phyloP scores from a whole-genome alignment of 2,888 invertebrate species.

The Platerodrilus igneus region DNA sequence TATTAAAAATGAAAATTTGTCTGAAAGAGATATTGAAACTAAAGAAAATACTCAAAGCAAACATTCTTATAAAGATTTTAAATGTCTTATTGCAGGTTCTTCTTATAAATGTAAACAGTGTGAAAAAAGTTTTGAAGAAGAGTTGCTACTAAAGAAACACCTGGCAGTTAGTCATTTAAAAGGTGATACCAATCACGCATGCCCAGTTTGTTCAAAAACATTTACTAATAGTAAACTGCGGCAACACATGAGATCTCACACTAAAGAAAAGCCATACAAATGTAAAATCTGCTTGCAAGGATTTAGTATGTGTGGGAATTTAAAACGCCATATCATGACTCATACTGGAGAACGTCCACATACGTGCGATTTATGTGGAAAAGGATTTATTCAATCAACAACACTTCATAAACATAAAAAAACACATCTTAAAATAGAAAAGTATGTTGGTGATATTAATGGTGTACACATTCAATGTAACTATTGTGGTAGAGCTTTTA shows the following conservation, averaged over 20 bases:
- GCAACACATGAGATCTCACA: constrained; percentile 41
- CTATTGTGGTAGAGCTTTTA: constrained; percentile 23
- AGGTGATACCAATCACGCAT: constrained; percentile 17
- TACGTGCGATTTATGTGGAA: constrained; percentile 24
- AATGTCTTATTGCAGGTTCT: too few species aligned
- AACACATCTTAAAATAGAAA: constrained; percentile 35
- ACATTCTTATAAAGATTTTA: too few species aligned
- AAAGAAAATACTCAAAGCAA: too few species aligned
- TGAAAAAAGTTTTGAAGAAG: constrained; percentile 31
- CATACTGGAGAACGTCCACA: constrained; percentile 24
- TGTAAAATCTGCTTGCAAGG: constrained; percentile 45
- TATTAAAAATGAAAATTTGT: too few species aligned
- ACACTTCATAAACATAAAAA: constrained; percentile 36
- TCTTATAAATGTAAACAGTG: constrained; percentile 34
- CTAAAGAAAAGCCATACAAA: constrained; percentile 43
- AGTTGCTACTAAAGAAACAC: constrained; percentile 29
- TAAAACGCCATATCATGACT: constrained; percentile 23
- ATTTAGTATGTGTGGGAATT: constrained; percentile 23
- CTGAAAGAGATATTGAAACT: not conserved
- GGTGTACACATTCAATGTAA: constrained; percentile 29
- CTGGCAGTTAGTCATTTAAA: constrained; percentile 11
- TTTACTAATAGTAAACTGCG: constrained; percentile 20
- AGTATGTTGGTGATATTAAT: constrained; percentile 31
- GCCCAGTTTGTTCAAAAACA: constrained; percentile 16
- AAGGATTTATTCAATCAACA: constrained; percentile 23